These are phyloP conservation scores for Ligdia adustata DNA, from an alignment of 2,888 invertebrate genomes.

Conservation along the genomic window DNA sequence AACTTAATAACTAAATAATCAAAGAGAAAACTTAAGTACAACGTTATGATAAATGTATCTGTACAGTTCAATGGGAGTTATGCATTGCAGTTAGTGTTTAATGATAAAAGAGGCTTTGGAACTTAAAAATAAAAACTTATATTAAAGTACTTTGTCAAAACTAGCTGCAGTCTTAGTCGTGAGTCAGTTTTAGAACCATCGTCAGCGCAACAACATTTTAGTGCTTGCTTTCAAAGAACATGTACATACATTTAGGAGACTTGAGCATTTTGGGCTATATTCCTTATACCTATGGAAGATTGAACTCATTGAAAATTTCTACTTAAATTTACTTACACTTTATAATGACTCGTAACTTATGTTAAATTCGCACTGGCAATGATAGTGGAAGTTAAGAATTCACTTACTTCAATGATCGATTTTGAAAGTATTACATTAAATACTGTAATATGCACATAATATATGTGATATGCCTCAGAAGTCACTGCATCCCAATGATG, in stretches of 20 bases:
- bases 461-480: conserved; percentile 12
- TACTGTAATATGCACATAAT: conserved; percentile 8
- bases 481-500: conserved; percentile 56
- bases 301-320: too few species aligned
- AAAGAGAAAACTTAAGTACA: conserved; percentile 56
- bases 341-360: too few species aligned
- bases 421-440: background rate
- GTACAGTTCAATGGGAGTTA: conserved; percentile 55
- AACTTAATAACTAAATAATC: conserved; percentile 40
- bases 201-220: too few species aligned
- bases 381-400: background rate
- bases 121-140: conserved; percentile 44
- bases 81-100: conserved; percentile 37
- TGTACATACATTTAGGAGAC: too few species aligned
- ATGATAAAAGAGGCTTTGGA: conserved; percentile 11
- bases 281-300: too few species aligned
- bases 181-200: conserved; percentile 13
- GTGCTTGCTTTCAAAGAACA: too few species aligned
- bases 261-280: too few species aligned
- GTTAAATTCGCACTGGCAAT: too few species aligned
- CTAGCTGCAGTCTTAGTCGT: conserved; percentile 29
- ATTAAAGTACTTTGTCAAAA: conserved; percentile 49
- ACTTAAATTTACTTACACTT: too few species aligned
- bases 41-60: conserved; percentile 57
- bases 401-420: too few species aligned